Evolutionary conservation across 2,113 vertebrate genomes (phyloP).

Genomic region (Sminthopsis crassicaudata): DNA sequence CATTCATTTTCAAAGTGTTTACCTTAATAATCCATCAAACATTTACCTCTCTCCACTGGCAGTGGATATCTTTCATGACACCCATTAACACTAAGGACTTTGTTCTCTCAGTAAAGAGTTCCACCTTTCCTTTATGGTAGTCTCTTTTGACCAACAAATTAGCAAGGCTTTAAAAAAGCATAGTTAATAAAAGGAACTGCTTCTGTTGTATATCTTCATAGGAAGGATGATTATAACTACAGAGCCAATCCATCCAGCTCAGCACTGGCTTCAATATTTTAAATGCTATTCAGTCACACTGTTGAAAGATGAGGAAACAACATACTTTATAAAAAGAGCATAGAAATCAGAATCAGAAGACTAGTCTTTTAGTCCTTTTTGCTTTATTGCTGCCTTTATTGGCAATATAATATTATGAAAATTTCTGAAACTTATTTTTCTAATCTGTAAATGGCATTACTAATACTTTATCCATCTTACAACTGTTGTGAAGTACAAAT

Average conservation of each 20-base stretch:
- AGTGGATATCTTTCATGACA: slow-evolving; percentile 41
- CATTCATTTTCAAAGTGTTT: slow-evolving; percentile 74
- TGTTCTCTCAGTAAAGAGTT: slow-evolving; percentile 55
- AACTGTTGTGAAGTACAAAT: background rate
- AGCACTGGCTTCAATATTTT: background rate
- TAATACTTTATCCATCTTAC: background rate
- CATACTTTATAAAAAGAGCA: background rate
- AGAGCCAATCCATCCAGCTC: background rate
- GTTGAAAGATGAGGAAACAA: background rate
- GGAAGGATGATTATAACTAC: background rate
- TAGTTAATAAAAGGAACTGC: background rate
- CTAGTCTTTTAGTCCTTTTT: background rate
- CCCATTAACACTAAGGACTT: slow-evolving; percentile 56
- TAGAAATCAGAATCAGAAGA: background rate
- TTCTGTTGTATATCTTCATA: background rate
- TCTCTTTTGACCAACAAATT: slow-evolving; percentile 31
- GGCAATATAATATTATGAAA: background rate
- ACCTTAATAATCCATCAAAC: slow-evolving; percentile 74
- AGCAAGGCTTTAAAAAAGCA: background rate
- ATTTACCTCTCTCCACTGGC: slow-evolving; percentile 67
- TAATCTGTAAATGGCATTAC: background rate
- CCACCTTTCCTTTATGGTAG: background rate
- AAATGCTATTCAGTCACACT: background rate
- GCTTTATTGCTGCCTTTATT: background rate
- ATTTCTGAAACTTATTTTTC: background rate